A percentile compares a stretch with the other conserved stretches of the same genome.
Conservation (phyloP, 2,888 invertebrate species). For the Drosophila ustulata region DNA sequence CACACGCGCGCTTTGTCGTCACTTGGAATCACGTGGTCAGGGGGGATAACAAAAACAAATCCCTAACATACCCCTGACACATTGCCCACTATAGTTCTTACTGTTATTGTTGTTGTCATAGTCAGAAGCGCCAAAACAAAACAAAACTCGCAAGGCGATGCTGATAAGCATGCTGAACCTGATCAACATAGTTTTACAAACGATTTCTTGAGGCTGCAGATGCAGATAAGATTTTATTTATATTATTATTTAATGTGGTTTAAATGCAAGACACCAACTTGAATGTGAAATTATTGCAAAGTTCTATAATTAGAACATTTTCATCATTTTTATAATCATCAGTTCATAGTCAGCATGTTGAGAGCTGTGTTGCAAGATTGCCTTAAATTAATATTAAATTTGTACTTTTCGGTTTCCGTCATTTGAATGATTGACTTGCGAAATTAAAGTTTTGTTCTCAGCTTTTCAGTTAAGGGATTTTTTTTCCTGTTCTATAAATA, state of each 20-base stretch:
- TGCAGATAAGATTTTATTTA: background rate
- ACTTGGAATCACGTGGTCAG: slow-evolving; percentile 35
- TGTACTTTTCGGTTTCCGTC: background rate
- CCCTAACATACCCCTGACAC: slow-evolving; percentile 9
- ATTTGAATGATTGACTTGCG: background rate
- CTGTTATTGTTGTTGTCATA: background rate
- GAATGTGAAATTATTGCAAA: background rate
- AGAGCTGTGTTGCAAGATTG: too few relatives aligned
- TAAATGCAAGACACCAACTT: background rate
- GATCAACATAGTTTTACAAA: slow-evolving; percentile 3
- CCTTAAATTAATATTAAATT: background rate
- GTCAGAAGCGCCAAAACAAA: slow-evolving; percentile 2
- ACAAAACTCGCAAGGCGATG: background rate
- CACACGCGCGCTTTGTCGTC: slow-evolving; percentile 26
- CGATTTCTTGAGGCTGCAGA: background rate
- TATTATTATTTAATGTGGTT: background rate
- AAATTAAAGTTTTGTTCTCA: background rate
- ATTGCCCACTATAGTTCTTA: background rate
- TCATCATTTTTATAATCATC: background rate
- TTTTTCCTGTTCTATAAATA: background rate
- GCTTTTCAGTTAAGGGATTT: background rate
- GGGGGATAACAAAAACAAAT: background rate
- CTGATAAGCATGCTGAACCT: slow-evolving; percentile 8
- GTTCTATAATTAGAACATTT: background rate
- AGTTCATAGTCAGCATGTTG: background rate